Percentiles rank a stretch among this genome's conserved stretches.
Evolutionary conservation across 2,113 vertebrate genomes (phyloP).

Genomic region (Oryzias curvinotus): DNA sequence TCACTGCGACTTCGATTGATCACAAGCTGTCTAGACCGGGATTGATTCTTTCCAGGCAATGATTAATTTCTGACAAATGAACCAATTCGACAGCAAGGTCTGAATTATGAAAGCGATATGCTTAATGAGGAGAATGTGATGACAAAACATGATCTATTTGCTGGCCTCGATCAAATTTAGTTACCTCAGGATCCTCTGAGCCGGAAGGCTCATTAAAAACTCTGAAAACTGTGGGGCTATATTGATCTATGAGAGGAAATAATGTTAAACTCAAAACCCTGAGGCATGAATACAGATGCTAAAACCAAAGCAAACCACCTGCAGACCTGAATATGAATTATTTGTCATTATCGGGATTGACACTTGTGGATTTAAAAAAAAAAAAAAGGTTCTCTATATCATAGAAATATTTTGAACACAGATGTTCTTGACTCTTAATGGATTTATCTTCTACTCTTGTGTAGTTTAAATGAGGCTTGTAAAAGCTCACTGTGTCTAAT

Average conservation of each 20-base stretch:
- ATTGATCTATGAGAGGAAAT: constrained; percentile 54
- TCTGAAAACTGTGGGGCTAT: constrained; percentile 37
- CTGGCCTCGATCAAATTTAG: constrained; percentile 40
- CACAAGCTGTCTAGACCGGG: constrained; percentile 32
- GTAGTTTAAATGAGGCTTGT: too few species aligned
- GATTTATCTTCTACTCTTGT: too few species aligned
- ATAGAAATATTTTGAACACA: too few species aligned
- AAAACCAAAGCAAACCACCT: background rate
- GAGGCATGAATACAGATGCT: constrained; percentile 9
- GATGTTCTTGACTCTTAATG: too few species aligned
- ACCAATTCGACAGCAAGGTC: constrained; percentile 10
- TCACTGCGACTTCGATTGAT: constrained; percentile 41
- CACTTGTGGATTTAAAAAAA: too few species aligned
- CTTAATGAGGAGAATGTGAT: constrained; percentile 35
- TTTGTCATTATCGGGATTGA: too few species aligned
- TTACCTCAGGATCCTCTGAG: constrained; percentile 30
- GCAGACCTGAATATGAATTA: too few species aligned
- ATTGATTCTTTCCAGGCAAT: constrained; percentile 50
- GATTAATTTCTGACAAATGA: constrained; percentile 39
- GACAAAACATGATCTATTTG: constrained; percentile 34
- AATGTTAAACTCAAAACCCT: constrained; percentile 35
- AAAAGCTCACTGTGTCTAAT: too few species aligned
- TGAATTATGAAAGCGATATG: constrained; percentile 40
- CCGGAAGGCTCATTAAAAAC: constrained; percentile 47
- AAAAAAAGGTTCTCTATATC: too few species aligned